phyloP scores from a whole-genome alignment of 2,888 invertebrate genomes.

The Tenthredo livida region DNA sequence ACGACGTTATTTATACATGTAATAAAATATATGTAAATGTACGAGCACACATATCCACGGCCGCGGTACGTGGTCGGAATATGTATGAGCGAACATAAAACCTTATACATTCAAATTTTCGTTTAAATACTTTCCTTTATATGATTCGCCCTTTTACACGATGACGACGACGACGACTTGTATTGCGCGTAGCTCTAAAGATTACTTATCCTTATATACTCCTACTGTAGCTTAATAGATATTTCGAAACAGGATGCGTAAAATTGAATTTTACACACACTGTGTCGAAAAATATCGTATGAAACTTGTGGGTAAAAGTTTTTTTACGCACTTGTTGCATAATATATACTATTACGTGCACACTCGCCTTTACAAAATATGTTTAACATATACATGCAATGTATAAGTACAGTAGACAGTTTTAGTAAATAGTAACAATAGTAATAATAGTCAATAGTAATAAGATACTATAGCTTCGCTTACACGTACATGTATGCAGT shows the following conservation, averaged over 20 bases:
- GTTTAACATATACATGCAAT: constrained; percentile 8
- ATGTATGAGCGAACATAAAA: constrained; percentile 37
- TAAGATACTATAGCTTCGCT: constrained; percentile 27
- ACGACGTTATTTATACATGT: constrained; percentile 30
- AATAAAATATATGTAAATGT: constrained; percentile 49
- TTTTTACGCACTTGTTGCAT: too few species aligned
- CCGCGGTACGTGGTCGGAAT: not conserved
- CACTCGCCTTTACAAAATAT: constrained; percentile 16
- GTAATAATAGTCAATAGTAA: not conserved
- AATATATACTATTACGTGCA: constrained; percentile 9
- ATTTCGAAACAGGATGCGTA: not conserved
- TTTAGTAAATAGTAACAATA: constrained; percentile 28
- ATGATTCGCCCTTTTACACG: not conserved
- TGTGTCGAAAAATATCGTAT: too few species aligned
- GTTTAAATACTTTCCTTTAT: constrained; percentile 25
- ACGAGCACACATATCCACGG: constrained; percentile 7
- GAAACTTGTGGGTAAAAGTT: too few species aligned
- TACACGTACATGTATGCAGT: not conserved
- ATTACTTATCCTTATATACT: not conserved
- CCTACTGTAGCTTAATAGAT: constrained; percentile 24
- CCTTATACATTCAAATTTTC: constrained; percentile 34
- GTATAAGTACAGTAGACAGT: constrained; percentile 28
- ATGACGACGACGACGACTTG: constrained; percentile 41
- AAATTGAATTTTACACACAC: too few species aligned
- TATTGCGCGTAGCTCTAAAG: not conserved